Base-by-base conservation (phyloP, 2,797 vertebrate genomes). In the Huso huso region DNA sequence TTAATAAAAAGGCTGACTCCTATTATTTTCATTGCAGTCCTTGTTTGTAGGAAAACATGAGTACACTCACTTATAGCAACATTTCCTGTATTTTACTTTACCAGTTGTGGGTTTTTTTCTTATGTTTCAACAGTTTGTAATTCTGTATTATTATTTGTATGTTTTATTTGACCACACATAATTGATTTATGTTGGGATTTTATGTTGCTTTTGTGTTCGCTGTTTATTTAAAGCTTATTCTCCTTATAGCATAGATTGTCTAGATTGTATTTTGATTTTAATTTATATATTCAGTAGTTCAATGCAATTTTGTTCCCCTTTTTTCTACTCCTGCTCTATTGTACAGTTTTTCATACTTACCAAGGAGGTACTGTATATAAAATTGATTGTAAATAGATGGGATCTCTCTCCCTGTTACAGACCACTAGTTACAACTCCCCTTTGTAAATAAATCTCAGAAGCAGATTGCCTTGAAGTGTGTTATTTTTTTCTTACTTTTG, bases 311-410 rank as follows among this genome's bases (percentile, higher is more conserved):
- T 73, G 37, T 37, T 37, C 37, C 37, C 37, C 73, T 66, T 53
- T 75, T 69, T 78, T 76, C 73, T 80, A 76, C 75, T 77, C 72
- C 74, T 71, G 65, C 84, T 83, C 71, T 73, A 80, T 85, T 94
- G 92, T 93, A 93, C 89, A 94, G 91, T 92, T 94, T 62, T 94
- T 91, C 89, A 91, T 92, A 92, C 82, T 85, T 82, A 83, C 81
- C 79, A 88, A 37, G 37, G 86, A 88, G 85, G 87, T 87, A 87
- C 84, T 87, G 75, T 91, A 89, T 88, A 90, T 86, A 89, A 85
- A 85, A 81, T 70, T 58, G 66, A 68, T 80, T 93, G 89, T 93
- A 92, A 88, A 93, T 92, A 93, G 65, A 81, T 88, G 76, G 78
- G 76, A 73, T 76, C 76, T 68, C 37, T 37, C 72, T 76, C 79